Evolutionary conservation across 2,888 invertebrate species (phyloP).

Genomic region (Diachrysia chrysitis): DNA sequence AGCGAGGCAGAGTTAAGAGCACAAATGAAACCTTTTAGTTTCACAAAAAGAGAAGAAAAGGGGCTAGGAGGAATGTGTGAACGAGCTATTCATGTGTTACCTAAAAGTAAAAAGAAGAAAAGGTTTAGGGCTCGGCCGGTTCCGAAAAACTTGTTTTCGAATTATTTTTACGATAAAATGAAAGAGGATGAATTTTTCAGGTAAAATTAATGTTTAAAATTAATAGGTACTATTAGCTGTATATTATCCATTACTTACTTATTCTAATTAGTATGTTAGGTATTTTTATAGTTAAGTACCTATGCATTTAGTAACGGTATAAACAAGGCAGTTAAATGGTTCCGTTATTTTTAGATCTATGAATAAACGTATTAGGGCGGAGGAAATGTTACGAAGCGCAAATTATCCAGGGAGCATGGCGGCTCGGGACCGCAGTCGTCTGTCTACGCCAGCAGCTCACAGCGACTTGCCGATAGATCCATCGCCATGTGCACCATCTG

Average conservation of each 20-base stretch:
- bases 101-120: conserved; percentile 84
- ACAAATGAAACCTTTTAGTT: conserved; percentile 91
- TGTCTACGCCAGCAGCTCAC: conserved; percentile 84
- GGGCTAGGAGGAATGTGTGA: conserved; percentile 79
- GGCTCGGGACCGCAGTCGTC: conserved; percentile 88
- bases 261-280: neutral
- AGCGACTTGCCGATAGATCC: conserved; percentile 85
- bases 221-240: too few species aligned
- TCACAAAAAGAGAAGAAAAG: conserved; percentile 90
- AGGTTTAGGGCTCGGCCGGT: conserved; percentile 91
- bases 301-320: neutral
- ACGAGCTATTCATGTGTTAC: conserved; percentile 71
- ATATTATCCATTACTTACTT: too few species aligned
- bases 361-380: conserved; percentile 91
- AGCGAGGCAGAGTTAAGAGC: conserved; percentile 90
- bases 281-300: neutral
- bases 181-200: conserved; percentile 93
- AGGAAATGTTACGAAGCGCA: conserved; percentile 91
- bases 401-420: conserved; percentile 92
- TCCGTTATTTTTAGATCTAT: conserved; percentile 83
- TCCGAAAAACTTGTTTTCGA: conserved; percentile 92
- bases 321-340: neutral
- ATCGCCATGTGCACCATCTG: conserved; percentile 77
- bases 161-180: conserved; percentile 92
- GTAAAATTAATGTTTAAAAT: too few species aligned